These are phyloP conservation scores for Malurus leucopterus DNA, from an alignment of 2,797 vertebrate species.

Conservation along the genomic window DNA sequence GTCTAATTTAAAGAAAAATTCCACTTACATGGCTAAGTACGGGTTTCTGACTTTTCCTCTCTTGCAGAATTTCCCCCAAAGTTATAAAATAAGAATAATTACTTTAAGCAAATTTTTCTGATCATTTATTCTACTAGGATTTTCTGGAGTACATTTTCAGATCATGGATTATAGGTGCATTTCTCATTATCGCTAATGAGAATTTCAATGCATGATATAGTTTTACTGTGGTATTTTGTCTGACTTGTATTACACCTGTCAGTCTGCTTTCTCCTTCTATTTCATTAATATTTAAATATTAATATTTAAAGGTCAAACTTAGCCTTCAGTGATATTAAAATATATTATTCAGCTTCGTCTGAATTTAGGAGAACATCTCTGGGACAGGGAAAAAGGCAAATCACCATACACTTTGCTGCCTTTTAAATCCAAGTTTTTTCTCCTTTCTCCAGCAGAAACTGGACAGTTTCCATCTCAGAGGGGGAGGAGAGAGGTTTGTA, in stretches of 20 bases:
- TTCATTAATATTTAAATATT: constrained; percentile 75
- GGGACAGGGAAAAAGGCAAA: constrained; percentile 19
- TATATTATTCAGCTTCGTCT: constrained; percentile 56
- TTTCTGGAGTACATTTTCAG: constrained; percentile 35
- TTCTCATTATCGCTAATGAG: constrained; percentile 71
- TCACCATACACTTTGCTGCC: neutral
- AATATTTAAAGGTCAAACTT: constrained; percentile 73
- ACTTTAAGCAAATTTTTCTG: constrained; percentile 40
- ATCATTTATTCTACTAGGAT: constrained; percentile 61
- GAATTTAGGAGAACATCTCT: constrained; percentile 10
- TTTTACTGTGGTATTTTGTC: constrained; percentile 68
- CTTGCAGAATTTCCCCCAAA: neutral
- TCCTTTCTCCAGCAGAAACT: neutral
- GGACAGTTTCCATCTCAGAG: neutral
- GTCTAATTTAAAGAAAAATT: constrained; percentile 14
- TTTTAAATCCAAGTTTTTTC: neutral
- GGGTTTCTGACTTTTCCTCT: neutral
- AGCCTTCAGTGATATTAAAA: constrained; percentile 60
- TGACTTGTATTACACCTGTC: constrained; percentile 72
- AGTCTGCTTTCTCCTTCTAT: constrained; percentile 63
- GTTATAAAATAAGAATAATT: constrained; percentile 42
- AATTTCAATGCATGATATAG: constrained; percentile 64
- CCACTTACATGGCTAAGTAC: neutral
- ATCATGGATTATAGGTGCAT: constrained; percentile 45
- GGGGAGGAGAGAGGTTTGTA: neutral